Evolutionary conservation across 2,888 invertebrate species (phyloP), one percentile per base, ranked within the genome.

Genomic region (Liopterus haemorrhoidalis): DNA sequence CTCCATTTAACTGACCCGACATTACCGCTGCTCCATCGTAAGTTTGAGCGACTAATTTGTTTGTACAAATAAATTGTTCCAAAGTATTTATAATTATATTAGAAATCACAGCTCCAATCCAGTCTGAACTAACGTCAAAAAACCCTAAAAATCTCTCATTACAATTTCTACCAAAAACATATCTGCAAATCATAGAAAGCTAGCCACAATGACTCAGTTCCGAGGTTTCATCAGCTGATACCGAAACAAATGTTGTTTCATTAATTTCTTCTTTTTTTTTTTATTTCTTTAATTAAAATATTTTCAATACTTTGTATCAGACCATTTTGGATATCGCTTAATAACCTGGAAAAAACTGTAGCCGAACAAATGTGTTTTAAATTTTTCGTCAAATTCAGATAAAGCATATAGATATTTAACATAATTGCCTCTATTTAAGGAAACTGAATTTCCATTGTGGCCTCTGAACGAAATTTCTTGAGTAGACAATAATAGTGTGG

Each of bases 11-110:
- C 16, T 48, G 41, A 20, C 53, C 52, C 14, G 50, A 41, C 49
- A 53, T 55, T 5, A 54, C 50, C 6, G 51, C 37, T n/a, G 49
- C 56, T 5, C 56, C 55, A 38, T 56, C 53, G 41, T 55, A 58
- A 11, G 53, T 55, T 49, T 57, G 56, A 12, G 45, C 49, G 8
- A 55, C 39, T 12, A 56, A 43, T 50, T 56, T 53, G 11, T 51
- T 21, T 20, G 12, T 28, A 28, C 49, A 25, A 31, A 21, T 6
- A 30, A 49, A 55, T 31, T 50, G 24, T 15, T 44, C 25, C 12
- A 52, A 19, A 16, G 32, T 39, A 15, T 31, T 25, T 27, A 41
- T 16, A 16, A 51, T 27, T 27, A 49, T 36, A 18, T 24, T 36
- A 24, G 44, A 48, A 20, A 57, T 39, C 1, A 35, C 43, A 22